These are phyloP conservation scores for Hypsibius dujardini DNA, from an alignment of 1,140 invertebrate genomes.

Conservation along the genomic window DNA sequence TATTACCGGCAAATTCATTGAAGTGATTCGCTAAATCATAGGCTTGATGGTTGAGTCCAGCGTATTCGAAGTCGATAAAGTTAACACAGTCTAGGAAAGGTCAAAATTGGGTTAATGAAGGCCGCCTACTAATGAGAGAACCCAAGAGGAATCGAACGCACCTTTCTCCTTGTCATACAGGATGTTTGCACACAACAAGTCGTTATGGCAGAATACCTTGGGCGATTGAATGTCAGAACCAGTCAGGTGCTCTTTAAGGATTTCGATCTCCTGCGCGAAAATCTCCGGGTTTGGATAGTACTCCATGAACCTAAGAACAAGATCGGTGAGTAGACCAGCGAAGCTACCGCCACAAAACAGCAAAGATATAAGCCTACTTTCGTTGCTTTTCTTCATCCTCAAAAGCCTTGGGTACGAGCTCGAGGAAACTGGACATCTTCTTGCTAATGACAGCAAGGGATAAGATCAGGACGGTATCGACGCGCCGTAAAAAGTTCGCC, in stretches of 20 bases:
- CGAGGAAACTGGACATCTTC: too few relatives aligned
- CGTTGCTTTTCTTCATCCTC: background rate
- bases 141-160: conserved; percentile 18
- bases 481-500: too few relatives aligned
- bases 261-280: background rate
- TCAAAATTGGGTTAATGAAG: conserved; percentile 21
- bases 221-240: conserved; percentile 20
- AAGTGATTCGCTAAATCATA: conserved; percentile 97
- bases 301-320: conserved; percentile 4
- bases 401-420: background rate
- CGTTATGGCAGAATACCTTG: conserved; percentile 91
- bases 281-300: background rate
- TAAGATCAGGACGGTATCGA: too few relatives aligned
- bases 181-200: conserved; percentile 81
- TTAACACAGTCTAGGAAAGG: conserved; percentile 42
- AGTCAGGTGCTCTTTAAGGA: background rate
- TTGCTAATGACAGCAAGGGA: too few relatives aligned
- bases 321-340: background rate
- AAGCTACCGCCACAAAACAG: background rate
- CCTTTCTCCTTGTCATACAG: conserved; percentile 54
- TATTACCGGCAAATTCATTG: conserved; percentile 75
- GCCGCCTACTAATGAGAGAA: conserved; percentile 17
- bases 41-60: conserved; percentile 75
- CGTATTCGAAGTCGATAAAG: conserved; percentile 97
- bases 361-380: background rate